Evolutionary conservation across 2,797 vertebrate species (phyloP).

Genomic region (Poeciliopsis turneri): DNA sequence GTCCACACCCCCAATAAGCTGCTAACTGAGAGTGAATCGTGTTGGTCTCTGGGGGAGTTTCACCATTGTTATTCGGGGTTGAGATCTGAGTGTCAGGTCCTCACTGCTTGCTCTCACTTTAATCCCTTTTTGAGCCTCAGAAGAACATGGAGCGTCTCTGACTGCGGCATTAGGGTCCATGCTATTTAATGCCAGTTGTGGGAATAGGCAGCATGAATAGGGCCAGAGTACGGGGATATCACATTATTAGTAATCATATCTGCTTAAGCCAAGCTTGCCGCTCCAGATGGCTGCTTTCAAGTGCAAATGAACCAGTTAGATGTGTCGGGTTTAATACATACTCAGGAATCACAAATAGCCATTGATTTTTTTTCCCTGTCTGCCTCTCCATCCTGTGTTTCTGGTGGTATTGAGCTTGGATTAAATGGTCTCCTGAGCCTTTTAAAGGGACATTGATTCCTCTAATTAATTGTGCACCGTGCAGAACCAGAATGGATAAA

Average conservation of each 20-base stretch:
- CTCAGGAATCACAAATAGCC: constrained; percentile 99
- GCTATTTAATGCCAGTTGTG: constrained; percentile 94
- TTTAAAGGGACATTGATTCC: constrained; percentile 98
- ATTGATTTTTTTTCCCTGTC: constrained; percentile 94
- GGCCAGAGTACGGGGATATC: constrained; percentile 98
- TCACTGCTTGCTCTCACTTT: constrained; percentile 80
- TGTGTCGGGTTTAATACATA: constrained; percentile 99
- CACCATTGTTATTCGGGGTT: constrained; percentile 72
- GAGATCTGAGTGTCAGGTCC: constrained; percentile 78
- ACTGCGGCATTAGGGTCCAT: constrained; percentile 81
- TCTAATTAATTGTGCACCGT: constrained; percentile 98
- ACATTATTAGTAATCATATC: constrained; percentile 99
- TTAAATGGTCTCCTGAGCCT: constrained; percentile 99
- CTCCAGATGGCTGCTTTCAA: constrained; percentile 99
- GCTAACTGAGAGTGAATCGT: constrained; percentile 66
- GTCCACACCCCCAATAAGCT: constrained; percentile 67
- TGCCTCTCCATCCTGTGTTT: constrained; percentile 94
- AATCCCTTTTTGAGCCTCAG: constrained; percentile 75
- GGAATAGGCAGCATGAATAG: constrained; percentile 96
- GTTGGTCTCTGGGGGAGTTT: constrained; percentile 56
- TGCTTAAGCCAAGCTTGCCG: constrained; percentile 99
- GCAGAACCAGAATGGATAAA: constrained; percentile 91
- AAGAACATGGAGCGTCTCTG: constrained; percentile 73
- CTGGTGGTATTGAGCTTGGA: constrained; percentile 98
- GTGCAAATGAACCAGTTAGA: constrained; percentile 99